Percentiles rank a stretch among this genome's conserved stretches.
phyloP scores from a whole-genome alignment of 2,888 invertebrate species.

The Tachystola acroxantha region DNA sequence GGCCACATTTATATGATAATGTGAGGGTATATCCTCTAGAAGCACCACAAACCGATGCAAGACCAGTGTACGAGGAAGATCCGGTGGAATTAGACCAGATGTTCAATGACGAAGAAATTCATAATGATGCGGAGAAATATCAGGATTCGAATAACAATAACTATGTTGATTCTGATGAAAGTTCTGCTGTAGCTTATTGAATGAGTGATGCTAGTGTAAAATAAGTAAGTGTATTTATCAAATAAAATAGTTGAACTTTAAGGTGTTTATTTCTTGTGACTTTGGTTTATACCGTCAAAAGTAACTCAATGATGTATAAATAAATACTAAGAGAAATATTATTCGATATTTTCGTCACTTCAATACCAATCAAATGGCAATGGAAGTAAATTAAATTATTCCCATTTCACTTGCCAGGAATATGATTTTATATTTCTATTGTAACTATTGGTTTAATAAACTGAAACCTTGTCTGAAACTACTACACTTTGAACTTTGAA shows the following conservation, averaged over 20 bases:
- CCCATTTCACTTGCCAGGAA: too few species aligned
- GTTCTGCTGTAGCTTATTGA: conserved; percentile 47
- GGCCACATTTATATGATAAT: conserved; percentile 36
- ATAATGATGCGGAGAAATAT: conserved; percentile 27
- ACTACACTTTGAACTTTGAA: too few species aligned
- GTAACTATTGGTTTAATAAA: too few species aligned
- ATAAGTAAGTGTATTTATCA: not conserved
- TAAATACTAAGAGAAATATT: too few species aligned
- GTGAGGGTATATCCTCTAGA: conserved; percentile 38
- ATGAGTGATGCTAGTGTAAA: not conserved
- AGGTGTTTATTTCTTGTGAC: too few species aligned
- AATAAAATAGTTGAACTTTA: not conserved
- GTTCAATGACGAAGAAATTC: conserved; percentile 41
- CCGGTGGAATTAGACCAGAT: conserved; percentile 31
- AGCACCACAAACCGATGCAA: not conserved
- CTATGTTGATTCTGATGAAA: conserved; percentile 41
- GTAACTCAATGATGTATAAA: too few species aligned
- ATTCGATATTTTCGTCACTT: too few species aligned
- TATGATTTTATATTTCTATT: too few species aligned
- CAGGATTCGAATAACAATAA: conserved; percentile 51
- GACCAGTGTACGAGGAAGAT: conserved; percentile 29
- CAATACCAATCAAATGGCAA: too few species aligned
- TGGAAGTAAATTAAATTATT: too few species aligned
- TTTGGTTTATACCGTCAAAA: too few species aligned
- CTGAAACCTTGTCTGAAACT: too few species aligned